Evolutionary conservation across 2,888 invertebrate species (phyloP).

Genomic region (Ornithoptera alexandrae): DNA sequence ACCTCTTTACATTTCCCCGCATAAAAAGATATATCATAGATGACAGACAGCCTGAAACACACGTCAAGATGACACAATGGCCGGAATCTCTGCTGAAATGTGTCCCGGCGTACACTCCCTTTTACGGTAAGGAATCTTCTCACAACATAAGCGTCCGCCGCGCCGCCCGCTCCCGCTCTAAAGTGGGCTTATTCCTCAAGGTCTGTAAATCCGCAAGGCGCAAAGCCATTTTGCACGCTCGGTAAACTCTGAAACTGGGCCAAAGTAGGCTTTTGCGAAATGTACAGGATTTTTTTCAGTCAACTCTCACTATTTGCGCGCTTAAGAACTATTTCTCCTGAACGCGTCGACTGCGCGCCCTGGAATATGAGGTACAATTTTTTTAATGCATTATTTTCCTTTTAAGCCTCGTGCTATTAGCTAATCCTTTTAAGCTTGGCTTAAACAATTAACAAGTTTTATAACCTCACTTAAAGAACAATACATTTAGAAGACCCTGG

Average conservation of each 20-base stretch:
- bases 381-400: slow-evolving; percentile 40
- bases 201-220: slow-evolving; percentile 66
- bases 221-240: slow-evolving; percentile 71
- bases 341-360: slow-evolving; percentile 54
- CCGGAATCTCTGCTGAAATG: slow-evolving; percentile 11
- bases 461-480: too few species aligned
- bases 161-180: slow-evolving; percentile 28
- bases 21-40: too few species aligned
- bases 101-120: slow-evolving; percentile 17
- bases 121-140: slow-evolving; percentile 27
- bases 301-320: slow-evolving; percentile 61
- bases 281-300: slow-evolving; percentile 59
- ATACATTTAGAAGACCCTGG: too few species aligned
- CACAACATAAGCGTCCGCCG: slow-evolving; percentile 26
- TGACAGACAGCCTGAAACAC: background rate
- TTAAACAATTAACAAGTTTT: too few species aligned
- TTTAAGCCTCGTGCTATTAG: slow-evolving; percentile 31
- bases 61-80: slow-evolving; percentile 15
- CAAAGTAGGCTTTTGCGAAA: slow-evolving; percentile 74
- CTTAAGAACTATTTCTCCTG: slow-evolving; percentile 67
- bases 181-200: slow-evolving; percentile 48
- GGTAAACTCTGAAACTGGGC: slow-evolving; percentile 74
- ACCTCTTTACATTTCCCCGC: too few species aligned
- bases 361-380: slow-evolving; percentile 60
- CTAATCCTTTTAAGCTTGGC: background rate